Evolutionary conservation across 1,140 invertebrate genomes (phyloP).

Genomic region (Drosophila obscura): DNA sequence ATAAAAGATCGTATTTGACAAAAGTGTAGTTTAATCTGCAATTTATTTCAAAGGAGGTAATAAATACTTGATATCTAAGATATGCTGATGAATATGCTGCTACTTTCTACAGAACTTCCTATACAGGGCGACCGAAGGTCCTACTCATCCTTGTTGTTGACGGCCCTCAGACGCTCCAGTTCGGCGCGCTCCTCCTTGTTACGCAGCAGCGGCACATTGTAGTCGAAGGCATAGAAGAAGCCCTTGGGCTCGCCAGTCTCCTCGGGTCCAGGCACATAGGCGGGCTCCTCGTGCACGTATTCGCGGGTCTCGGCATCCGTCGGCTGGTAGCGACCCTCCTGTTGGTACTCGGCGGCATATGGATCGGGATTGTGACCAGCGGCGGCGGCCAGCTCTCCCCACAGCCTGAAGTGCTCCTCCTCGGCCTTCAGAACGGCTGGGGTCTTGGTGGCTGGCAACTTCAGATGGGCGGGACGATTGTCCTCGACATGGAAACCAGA

Average conservation of each 20-base stretch:
- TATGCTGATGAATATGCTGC: constrained; percentile 37
- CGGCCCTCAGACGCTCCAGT: constrained; percentile 67
- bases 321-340: constrained; percentile 72
- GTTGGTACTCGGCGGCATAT: constrained; percentile 78
- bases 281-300: constrained; percentile 73
- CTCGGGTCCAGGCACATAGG: constrained; percentile 79
- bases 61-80: constrained; percentile 66
- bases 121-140: constrained; percentile 20
- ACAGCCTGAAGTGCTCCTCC: constrained; percentile 86
- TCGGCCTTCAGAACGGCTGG: constrained; percentile 86
- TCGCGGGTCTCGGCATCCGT: constrained; percentile 57
- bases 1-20: constrained; percentile 62
- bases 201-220: constrained; percentile 85
- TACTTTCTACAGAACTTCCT: constrained; percentile 52
- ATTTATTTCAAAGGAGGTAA: constrained; percentile 66
- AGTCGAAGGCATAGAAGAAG: constrained; percentile 88
- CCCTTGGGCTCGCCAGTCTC: constrained; percentile 87
- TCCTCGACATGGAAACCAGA: constrained; percentile 88
- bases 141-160: constrained; percentile 78
- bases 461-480: constrained; percentile 86
- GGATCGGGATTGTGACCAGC: constrained; percentile 84
- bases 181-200: constrained; percentile 81
- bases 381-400: constrained; percentile 86
- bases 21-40: constrained; percentile 52
- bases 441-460: constrained; percentile 86